Evolutionary conservation across 2,113 vertebrate species (phyloP), one percentile per base, ranked within the genome.

Genomic region (Catagonus wagneri): DNA sequence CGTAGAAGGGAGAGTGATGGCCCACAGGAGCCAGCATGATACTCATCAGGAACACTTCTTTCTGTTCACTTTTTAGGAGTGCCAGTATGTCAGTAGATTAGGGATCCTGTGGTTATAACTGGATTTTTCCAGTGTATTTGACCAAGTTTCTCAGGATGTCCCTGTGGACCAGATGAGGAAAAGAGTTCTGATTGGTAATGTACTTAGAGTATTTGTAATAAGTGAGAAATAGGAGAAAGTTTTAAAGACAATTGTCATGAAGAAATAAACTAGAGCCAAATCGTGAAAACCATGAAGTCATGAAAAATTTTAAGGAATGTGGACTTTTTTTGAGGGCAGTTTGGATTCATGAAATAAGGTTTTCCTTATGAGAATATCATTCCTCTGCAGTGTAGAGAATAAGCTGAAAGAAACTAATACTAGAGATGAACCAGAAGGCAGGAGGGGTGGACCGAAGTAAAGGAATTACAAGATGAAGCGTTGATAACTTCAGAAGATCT

Each of bases 271-370:
- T 76, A 76, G 17, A 93, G 6, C 72, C n/a, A 84, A 80, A 78
- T 89, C 27, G 56, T 83, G 63, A 91, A 96, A 66, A 91, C 44
- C 25, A n/a, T 58, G 68, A 11, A n/a, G n/a, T n/a, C n/a, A n/a
- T 32, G n/a, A 66, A 12, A 12, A 86, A 19, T 95, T 83, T 94
- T 85, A 93, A 76, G 39, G 23, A 3, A 92, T 44, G 71, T 83
- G 32, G 52, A 52, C 29, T 44, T 90, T 88, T 60, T 52, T 58
- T 63, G 61, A 81, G 10, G 20, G 34, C 52, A 74, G 6, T 92
- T 58, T 63, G 29, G n/a, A 58, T 56, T 76, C 27, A 16, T 68
- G 86, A 83, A 79, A 11, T 76, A 52, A 74, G 44, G 13, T 66
- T 94, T 92, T 12, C 39, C 6, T 60, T 69, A 3, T 65, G n/a